Evolutionary conservation across 2,797 vertebrate species (phyloP), one percentile per base, ranked within the genome.

Genomic region (Calcarius lapponicus): DNA sequence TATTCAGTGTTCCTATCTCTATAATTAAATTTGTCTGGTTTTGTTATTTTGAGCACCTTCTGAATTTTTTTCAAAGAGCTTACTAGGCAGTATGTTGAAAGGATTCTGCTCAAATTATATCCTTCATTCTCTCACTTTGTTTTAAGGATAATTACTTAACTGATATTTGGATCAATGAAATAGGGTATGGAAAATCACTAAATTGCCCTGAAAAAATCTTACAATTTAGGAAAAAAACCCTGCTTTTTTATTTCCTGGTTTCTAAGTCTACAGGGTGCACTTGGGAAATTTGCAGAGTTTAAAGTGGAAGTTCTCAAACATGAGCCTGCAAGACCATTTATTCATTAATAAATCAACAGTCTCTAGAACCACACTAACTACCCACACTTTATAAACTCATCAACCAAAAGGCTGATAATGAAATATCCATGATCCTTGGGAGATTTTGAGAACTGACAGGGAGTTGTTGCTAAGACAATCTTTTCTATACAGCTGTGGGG

Each of bases 1-100:
- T 14, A 80, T 92, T 73, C 62, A 72, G 34, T 36, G 29, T 83
- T 93, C 56, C 51, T 83, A 70, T 86, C 66, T 80, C 50, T 79
- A 80, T 92, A 92, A 90, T 95, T 88, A 84, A 88, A 81, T 75
- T 90, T 81, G 70, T 34, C 72, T 91, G 29, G 4, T 93, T 87
- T 87, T 92, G 48, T 89, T 75, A 85, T 66, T 94, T 94, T 79
- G 47, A 81, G 62, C 79, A 91, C 51, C 80, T 94, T 83, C 29
- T 28, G 61, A 91, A 13, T 85, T 84, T 87, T 90, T 82, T 94
- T 71, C 85, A 45, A 93, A 90, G 61, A 72, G 47, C 38, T 93
- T 85, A 85, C 38, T 32, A 95, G 32, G 69, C 31, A 50, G 58
- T 87, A 61, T 12, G 31, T 65, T 88, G 58, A 89, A 96, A 95